These are phyloP conservation scores for Pelagia noctiluca DNA, from an alignment of 30 jellyfish, hydroid and myxozoan species.

Conservation along the genomic window DNA sequence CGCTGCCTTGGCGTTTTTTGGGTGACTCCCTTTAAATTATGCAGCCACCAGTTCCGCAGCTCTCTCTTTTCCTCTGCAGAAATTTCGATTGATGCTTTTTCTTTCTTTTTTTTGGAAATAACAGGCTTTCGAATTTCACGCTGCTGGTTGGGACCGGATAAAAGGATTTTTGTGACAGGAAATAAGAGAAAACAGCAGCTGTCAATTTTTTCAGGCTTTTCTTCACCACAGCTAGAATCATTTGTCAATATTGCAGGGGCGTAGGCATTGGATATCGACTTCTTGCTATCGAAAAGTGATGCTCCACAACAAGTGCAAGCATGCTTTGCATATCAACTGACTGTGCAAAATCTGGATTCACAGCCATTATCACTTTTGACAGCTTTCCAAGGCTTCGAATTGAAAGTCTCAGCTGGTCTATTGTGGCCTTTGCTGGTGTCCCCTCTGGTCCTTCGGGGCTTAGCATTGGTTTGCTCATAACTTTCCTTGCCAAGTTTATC, in stretches of 20 bases:
- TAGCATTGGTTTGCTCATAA: slow-evolving; percentile 22
- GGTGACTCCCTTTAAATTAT: too few relatives aligned
- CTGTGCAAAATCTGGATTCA: slow-evolving; percentile 29
- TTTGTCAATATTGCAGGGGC: slow-evolving; percentile 30
- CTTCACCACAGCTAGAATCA: slow-evolving; percentile 29
- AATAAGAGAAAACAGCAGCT: slow-evolving; percentile 18
- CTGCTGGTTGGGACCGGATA: slow-evolving; percentile 23
- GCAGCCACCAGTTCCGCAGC: too few relatives aligned
- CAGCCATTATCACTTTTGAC: slow-evolving; percentile 8
- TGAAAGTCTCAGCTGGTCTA: slow-evolving; percentile 29
- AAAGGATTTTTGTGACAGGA: slow-evolving; percentile 3
- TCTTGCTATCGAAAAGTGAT: slow-evolving; percentile 26
- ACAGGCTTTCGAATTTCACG: slow-evolving; percentile 10
- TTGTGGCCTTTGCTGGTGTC: slow-evolving; percentile 44
- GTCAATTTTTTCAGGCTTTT: slow-evolving; percentile 37
- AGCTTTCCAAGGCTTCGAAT: slow-evolving; percentile 38
- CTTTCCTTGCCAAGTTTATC: slow-evolving; percentile 31
- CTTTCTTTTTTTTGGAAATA: slow-evolving; percentile 2
- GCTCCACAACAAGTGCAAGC: slow-evolving; percentile 28
- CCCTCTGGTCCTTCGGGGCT: slow-evolving; percentile 49
- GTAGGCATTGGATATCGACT: slow-evolving; percentile 36
- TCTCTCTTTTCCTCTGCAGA: too few relatives aligned
- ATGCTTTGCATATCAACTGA: slow-evolving; percentile 32
- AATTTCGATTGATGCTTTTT: neutral
- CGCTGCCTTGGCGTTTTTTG: too few relatives aligned